phyloP scores from a whole-genome alignment of 1,140 invertebrate genomes.

The Trichogramma pretiosum region DNA sequence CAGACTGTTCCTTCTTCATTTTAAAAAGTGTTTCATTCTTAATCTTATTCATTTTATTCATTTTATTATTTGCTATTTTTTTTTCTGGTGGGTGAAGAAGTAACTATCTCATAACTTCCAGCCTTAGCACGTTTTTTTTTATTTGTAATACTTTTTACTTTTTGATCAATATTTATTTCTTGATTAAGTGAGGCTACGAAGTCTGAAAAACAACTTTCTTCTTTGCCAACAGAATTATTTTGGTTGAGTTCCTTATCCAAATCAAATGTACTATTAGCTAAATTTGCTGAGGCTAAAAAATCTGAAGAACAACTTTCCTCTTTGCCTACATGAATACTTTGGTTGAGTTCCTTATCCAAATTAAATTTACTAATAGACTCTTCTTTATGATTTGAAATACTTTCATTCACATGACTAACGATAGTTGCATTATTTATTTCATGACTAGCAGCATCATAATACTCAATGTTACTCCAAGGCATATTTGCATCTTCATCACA shows the following conservation, averaged over 20 bases:
- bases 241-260: no score
- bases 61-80: not conserved
- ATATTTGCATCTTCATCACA: not conserved
- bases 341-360: not conserved
- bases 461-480: not conserved
- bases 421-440: not conserved
- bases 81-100: not conserved
- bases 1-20: not conserved
- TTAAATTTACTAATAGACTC: not conserved
- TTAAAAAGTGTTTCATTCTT: not conserved
- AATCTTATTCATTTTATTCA: not conserved
- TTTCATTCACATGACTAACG: not conserved
- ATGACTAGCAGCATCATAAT: not conserved
- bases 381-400: not conserved
- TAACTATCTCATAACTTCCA: not conserved
- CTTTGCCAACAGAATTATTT: no score
- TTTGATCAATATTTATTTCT: not conserved
- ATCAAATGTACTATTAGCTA: not conserved
- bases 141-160: slow-evolving; percentile 7
- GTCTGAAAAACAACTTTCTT: not conserved
- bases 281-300: not conserved
- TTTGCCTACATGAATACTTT: not conserved
- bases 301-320: not conserved
- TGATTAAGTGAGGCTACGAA: not conserved
- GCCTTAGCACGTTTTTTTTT: not conserved